Evolutionary conservation across 2,888 invertebrate species (phyloP).

Genomic region (Andricus curvator): DNA sequence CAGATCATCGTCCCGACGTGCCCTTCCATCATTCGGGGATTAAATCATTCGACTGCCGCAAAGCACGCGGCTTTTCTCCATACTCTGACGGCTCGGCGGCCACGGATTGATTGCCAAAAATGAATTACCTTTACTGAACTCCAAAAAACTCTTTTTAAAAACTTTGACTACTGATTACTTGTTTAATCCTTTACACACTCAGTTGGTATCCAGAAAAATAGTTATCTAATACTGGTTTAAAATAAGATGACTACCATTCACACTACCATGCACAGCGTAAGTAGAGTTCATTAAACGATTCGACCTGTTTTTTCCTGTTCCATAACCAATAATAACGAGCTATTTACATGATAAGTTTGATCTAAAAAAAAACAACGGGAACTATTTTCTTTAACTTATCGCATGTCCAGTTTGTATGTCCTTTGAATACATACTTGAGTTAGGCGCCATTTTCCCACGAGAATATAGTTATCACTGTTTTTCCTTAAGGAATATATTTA

Average conservation of each 20-base stretch:
- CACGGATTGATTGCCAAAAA: not conserved
- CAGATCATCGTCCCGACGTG: conserved; percentile 76
- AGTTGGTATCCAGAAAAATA: not conserved
- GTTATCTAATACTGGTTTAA: too few species aligned
- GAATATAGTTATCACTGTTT: conserved; percentile 17
- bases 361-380: not conserved
- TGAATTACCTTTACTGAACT: too few species aligned
- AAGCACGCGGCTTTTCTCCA: conserved; percentile 8
- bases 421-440: not conserved
- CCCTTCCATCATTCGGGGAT: conserved; percentile 76
- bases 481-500: conserved; percentile 2
- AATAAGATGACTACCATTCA: too few species aligned
- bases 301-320: too few species aligned
- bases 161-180: not conserved
- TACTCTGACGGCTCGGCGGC: not conserved
- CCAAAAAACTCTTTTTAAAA: not conserved
- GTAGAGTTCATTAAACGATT: too few species aligned
- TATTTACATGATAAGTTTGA: too few species aligned
- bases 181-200: not conserved
- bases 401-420: not conserved
- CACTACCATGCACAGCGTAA: too few species aligned
- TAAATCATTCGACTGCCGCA: conserved; percentile 73
- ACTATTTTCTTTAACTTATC: not conserved
- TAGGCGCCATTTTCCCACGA: not conserved
- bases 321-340: too few species aligned